Base-by-base conservation (phyloP, 2,113 vertebrate species). In the Centropristis striata region DNA sequence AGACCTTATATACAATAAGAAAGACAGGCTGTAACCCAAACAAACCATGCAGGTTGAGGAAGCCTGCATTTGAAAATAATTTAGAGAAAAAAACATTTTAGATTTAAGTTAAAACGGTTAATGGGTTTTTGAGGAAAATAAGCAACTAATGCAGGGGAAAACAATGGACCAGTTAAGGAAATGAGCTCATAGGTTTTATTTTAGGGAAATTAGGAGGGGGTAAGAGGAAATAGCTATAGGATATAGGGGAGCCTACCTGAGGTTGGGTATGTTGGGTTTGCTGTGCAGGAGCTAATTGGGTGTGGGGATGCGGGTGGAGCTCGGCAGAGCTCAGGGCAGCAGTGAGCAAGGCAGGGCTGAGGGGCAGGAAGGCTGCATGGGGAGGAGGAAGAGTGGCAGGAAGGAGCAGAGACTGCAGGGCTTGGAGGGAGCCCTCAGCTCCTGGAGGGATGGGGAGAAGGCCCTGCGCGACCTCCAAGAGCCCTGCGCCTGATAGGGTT, bases 291-390 rank as follows among this genome's bases (percentile, higher is more conserved):
- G 46, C 86, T 91, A 92, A 91, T 41, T 93, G 92, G 77, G 90
- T 75, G 74, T 89, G 84, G 85, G 90, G 89, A 87, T 71, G 58
- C 1, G 88, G 75, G 84, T 93, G 89, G 82, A 92, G 86, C 83
- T 96, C 81, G 1, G 92, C 86, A 89, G 95, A 89, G 57, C 93
- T 95, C 90, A 97, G 93, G 92, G 95, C 94, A 81, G 96, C 92
- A 68, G 94, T 91, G 90, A 97, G 95, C 88, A 96, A 94, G 87
- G 92, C 88, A 55, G 96, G 95, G 88, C 94, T 95, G 91, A 96
- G 95, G 93, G 96, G 93, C 87, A 96, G 94, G 93, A 96, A 94
- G 90, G 95, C 90, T 57, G 91, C 68, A n/a, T 81, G 84, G 77
- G 78, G 84, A 25, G 94, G 92, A 61, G 93, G 90, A 53, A 95